phyloP scores from a whole-genome alignment of 1,140 invertebrate genomes.

The Dendroctonus ponderosae region DNA sequence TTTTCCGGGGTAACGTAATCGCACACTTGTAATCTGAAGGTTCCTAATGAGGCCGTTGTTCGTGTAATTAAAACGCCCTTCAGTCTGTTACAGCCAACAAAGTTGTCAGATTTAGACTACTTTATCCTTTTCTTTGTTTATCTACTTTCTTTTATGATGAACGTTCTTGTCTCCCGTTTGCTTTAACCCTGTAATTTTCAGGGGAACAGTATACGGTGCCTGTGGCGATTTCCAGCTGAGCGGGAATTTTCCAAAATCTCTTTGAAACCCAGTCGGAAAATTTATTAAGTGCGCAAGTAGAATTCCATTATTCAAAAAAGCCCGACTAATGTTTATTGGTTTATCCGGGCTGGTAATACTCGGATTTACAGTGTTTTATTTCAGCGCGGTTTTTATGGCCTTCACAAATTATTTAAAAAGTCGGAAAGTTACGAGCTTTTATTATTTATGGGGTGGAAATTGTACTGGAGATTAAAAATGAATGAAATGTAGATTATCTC shows the following conservation, averaged over 20 bases:
- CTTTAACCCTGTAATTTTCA: slow-evolving; percentile 16
- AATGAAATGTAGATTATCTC: slow-evolving; percentile 5
- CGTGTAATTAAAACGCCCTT: slow-evolving; percentile 41
- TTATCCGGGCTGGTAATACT: slow-evolving; percentile 9
- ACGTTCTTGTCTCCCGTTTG: not conserved
- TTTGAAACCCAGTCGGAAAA: too few relatives aligned
- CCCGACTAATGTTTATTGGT: slow-evolving; percentile 5
- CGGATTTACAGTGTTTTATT: slow-evolving; percentile 15
- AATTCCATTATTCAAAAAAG: not conserved
- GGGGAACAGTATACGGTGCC: not conserved
- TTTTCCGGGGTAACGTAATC: slow-evolving; percentile 39
- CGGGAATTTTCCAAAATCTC: too few relatives aligned
- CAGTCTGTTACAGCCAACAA: slow-evolving; percentile 39
- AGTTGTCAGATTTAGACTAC: slow-evolving; percentile 42
- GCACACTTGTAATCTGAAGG: slow-evolving; percentile 42
- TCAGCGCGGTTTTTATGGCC: slow-evolving; percentile 11
- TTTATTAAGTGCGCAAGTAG: too few relatives aligned
- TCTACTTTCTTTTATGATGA: slow-evolving; percentile 33
- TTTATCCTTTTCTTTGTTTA: slow-evolving; percentile 39
- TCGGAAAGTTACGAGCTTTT: slow-evolving; percentile 9
- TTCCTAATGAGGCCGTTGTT: slow-evolving; percentile 44
- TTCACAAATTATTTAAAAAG: slow-evolving; percentile 17
- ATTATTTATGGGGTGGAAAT: slow-evolving; percentile 12
- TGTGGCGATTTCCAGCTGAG: too few relatives aligned
- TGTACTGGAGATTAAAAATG: slow-evolving; percentile 14